phyloP scores from a whole-genome alignment of 2,888 invertebrate species.

The Ichneumon xanthorius region DNA sequence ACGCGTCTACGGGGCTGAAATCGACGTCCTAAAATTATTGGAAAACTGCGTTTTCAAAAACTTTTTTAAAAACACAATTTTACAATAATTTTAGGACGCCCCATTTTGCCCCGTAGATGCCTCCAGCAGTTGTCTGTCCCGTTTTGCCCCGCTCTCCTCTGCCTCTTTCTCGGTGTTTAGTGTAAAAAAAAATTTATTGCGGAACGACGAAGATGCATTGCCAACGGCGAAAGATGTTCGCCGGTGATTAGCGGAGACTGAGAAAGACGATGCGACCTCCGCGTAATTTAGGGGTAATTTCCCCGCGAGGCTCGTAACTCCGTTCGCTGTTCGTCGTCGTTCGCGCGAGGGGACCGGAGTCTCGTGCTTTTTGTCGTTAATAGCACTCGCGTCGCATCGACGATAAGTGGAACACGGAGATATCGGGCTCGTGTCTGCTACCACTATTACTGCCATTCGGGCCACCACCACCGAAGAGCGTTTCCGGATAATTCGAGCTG shows the following conservation, averaged over 20 bases:
- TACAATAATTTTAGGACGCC: no score
- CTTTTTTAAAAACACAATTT: no score
- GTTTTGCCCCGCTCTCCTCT: not conserved
- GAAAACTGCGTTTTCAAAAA: no score
- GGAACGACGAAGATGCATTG: not conserved
- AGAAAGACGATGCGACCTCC: not conserved
- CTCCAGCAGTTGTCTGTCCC: not conserved
- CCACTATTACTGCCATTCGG: not conserved
- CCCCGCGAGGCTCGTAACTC: not conserved
- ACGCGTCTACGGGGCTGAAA: no score
- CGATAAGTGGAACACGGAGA: not conserved
- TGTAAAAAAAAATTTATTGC: not conserved
- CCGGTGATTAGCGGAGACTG: not conserved
- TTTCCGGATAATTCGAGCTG: conserved; percentile 24
- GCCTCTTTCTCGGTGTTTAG: not conserved
- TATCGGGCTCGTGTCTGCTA: conserved; percentile 5
- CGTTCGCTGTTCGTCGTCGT: not conserved
- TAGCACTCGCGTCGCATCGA: not conserved
- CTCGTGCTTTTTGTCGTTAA: not conserved
- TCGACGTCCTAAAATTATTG: no score
- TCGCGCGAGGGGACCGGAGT: not conserved
- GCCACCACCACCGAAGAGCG: conserved; percentile 17
- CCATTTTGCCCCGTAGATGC: no score
- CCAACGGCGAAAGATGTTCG: not conserved
- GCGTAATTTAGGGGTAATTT: not conserved